Percentiles rank a stretch among this genome's conserved stretches.
Evolutionary conservation across 2,797 vertebrate genomes (phyloP).

Genomic region (Phataginus tetradactyla): DNA sequence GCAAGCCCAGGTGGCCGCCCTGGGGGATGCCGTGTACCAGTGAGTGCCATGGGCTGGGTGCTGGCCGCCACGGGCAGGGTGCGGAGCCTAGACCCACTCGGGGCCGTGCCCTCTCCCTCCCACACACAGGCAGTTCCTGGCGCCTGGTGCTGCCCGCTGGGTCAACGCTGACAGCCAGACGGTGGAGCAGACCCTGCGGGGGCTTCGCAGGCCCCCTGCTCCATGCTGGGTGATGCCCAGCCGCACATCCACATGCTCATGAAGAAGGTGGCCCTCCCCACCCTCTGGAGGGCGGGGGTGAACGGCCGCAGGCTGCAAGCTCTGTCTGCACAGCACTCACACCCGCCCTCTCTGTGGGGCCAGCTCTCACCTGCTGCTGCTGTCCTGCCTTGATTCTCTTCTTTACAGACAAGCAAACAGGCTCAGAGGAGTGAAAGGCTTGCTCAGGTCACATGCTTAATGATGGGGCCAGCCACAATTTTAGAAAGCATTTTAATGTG

Average conservation of each 20-base stretch:
- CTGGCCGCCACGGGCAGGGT: fast-evolving
- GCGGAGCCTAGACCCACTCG: fast-evolving
- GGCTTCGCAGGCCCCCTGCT: constrained; percentile 92
- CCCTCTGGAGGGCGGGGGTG: neutral
- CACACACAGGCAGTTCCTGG: constrained; percentile 89
- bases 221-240: constrained; percentile 94
- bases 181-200: constrained; percentile 93
- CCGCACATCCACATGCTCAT: constrained; percentile 98
- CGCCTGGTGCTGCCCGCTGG: constrained; percentile 94
- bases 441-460: neutral
- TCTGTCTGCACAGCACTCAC: neutral
- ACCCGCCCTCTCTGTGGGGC: too few relatives aligned
- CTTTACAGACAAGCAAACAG: neutral
- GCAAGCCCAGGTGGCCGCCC: constrained; percentile 88
- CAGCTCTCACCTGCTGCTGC: too few relatives aligned
- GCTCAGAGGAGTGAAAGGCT: neutral
- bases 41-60: constrained; percentile 77
- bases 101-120: neutral
- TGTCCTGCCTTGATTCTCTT: too few relatives aligned
- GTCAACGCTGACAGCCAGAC: constrained; percentile 98
- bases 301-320: too few relatives aligned
- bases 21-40: constrained; percentile 93
- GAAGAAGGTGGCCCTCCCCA: constrained; percentile 91
- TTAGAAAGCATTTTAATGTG: neutral
- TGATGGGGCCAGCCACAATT: neutral